Evolutionary conservation across 2,797 vertebrate genomes (phyloP), one percentile per base, ranked within the genome.

Genomic region (Anolis apletophallus): DNA sequence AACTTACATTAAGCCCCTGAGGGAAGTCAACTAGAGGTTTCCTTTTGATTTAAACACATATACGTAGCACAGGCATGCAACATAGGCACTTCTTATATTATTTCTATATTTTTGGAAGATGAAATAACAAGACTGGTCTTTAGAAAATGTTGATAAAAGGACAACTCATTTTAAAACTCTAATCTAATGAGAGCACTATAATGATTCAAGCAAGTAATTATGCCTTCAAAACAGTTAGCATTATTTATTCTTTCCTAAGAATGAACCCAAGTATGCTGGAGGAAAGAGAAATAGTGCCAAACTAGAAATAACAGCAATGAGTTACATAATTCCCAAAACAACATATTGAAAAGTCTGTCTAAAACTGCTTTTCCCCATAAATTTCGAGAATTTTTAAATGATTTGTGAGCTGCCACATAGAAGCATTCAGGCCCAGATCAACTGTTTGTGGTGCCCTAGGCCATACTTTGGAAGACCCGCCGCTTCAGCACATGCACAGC

Each of bases 201-300:
- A 77, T 91, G 34, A 54, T 85, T 78, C 3, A 89, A 71, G 85
- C 64, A 67, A 91, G 79, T 71, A 72, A 55, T 64, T 90, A 0
- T 14, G 19, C n/a, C 61, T 71, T 50, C 29, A 90, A 71, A 81
- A 55, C 0, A 0, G 79, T 72, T 86, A 36, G 40, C 61, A 85
- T 40, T 77, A 83, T 46, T 52, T 90, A 68, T 90, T 89, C 52
- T 52, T 81, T 40, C 57, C 82, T 80, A 34, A 76, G 86, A 57
- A 59, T 34, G 64, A 80, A 5, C 21, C 19, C 50, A 16, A 16
- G 6, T 21, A 75, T 71, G 55, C 8, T 64, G 75, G 40, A 87
- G 52, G 64, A 85, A 82, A 52, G 55, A 1, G 61, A 88, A 84
- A 77, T 10, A 67, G 2, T 52, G 6, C 11, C 84, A 34, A 80